These are phyloP conservation scores for Tamandua tetradactyla DNA, from an alignment of 2,797 vertebrate species.

Conservation along the genomic window DNA sequence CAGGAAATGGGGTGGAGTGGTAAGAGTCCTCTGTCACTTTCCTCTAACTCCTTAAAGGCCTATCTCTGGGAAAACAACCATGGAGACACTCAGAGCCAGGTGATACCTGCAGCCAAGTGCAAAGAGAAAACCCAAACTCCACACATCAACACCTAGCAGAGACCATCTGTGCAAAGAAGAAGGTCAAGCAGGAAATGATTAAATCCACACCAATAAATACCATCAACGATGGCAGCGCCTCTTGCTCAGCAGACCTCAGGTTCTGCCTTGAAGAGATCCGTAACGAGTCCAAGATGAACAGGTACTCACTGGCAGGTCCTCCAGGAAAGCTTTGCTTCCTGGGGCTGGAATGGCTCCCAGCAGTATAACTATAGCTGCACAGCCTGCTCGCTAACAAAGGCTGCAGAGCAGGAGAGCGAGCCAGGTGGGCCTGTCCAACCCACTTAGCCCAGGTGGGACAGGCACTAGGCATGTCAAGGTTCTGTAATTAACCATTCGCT, in stretches of 20 bases:
- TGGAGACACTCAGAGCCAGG: not conserved
- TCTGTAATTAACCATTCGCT: conserved; percentile 75
- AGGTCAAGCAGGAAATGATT: not conserved
- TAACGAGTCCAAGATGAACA: not conserved
- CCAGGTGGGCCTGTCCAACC: conserved; percentile 73
- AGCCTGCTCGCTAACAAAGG: conserved; percentile 41
- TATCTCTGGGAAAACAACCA: not conserved
- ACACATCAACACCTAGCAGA: not conserved
- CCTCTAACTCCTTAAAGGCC: not conserved
- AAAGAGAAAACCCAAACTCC: not conserved
- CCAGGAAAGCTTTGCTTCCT: accelerated
- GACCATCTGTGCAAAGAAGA: not conserved
- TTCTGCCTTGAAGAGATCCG: not conserved
- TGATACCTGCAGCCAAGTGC: not conserved
- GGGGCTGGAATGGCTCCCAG: not conserved
- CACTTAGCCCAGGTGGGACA: conserved; percentile 76
- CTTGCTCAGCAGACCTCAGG: accelerated
- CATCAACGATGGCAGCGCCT: not conserved
- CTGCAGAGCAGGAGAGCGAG: not conserved
- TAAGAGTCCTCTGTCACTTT: not conserved
- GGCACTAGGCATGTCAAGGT: conserved; percentile 73
- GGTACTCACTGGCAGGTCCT: not conserved
- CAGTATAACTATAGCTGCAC: not conserved
- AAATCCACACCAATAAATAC: not conserved
- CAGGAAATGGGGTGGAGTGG: not conserved